These are phyloP conservation scores for Magallana angulata DNA, from an alignment of 1,140 invertebrate species.

Conservation along the genomic window DNA sequence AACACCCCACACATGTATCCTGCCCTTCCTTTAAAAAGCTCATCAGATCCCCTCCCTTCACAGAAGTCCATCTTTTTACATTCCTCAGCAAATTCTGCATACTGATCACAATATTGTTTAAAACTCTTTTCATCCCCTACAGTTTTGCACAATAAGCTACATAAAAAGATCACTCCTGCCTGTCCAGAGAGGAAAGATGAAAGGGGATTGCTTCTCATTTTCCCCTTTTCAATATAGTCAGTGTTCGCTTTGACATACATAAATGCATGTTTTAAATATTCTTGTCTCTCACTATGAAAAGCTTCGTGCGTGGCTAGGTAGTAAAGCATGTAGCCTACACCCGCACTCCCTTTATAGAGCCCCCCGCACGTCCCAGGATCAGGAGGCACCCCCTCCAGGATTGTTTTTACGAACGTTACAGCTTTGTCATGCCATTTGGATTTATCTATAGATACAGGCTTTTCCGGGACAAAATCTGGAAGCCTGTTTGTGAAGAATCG, in stretches of 20 bases:
- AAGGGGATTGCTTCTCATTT: constrained; percentile 62
- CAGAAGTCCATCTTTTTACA: constrained; percentile 83
- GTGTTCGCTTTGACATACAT: constrained; percentile 73
- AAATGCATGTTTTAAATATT: constrained; percentile 72
- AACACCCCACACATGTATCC: constrained; percentile 89
- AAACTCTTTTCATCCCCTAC: constrained; percentile 68
- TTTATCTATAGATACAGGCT: constrained; percentile 61
- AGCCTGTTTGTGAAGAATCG: constrained; percentile 77
- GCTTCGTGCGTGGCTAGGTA: constrained; percentile 74
- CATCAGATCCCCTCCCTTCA: constrained; percentile 86
- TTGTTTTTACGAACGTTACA: constrained; percentile 60
- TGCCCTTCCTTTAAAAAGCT: constrained; percentile 90
- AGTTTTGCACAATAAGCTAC: constrained; percentile 74
- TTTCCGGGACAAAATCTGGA: constrained; percentile 67
- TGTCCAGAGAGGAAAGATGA: constrained; percentile 80
- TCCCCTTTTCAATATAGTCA: constrained; percentile 60
- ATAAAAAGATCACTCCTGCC: constrained; percentile 79
- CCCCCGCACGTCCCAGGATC: constrained; percentile 76
- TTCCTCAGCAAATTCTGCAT: constrained; percentile 69
- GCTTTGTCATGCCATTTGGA: constrained; percentile 66
- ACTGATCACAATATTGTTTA: constrained; percentile 70
- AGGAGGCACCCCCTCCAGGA: constrained; percentile 65
- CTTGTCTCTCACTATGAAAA: constrained; percentile 68
- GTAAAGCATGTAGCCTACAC: constrained; percentile 80
- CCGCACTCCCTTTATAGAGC: constrained; percentile 81